A percentile compares a stretch with the other conserved stretches of the same genome.
phyloP scores from a whole-genome alignment of 1,140 invertebrate species.

The Agrypnia vestita region DNA sequence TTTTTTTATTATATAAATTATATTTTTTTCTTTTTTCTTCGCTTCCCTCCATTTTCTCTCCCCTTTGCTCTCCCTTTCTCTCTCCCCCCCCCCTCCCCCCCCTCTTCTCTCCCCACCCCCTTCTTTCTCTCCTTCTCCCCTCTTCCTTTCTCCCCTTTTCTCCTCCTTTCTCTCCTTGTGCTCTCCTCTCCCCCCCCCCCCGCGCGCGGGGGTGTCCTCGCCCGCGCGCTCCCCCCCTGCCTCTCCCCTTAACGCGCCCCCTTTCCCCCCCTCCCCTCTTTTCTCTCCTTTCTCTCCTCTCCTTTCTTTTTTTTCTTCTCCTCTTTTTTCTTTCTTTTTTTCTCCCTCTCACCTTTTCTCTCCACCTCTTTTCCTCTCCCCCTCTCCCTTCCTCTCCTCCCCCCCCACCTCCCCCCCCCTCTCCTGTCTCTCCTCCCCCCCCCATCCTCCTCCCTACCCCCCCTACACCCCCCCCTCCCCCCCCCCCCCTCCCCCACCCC shows the following conservation, averaged over 20 bases:
- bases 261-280: no score
- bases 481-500: neutral
- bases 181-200: neutral
- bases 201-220: no score
- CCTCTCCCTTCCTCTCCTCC: neutral
- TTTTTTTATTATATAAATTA: neutral
- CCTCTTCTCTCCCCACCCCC: neutral
- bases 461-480: neutral
- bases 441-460: neutral
- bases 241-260: no score
- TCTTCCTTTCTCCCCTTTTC: no score
- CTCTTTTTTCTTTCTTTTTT: neutral
- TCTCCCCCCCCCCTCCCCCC: neutral
- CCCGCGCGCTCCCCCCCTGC: no score
- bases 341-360: neutral
- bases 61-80: neutral
- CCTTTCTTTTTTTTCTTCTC: neutral
- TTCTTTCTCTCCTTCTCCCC: conserved; percentile 6
- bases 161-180: neutral
- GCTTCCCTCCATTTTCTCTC: neutral
- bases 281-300: neutral
- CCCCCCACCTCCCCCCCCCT: neutral
- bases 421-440: neutral
- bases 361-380: neutral
- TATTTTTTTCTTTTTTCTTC: neutral